phyloP scores from a whole-genome alignment of 64 coral and sea anemone species.

The Montipora cactus region DNA sequence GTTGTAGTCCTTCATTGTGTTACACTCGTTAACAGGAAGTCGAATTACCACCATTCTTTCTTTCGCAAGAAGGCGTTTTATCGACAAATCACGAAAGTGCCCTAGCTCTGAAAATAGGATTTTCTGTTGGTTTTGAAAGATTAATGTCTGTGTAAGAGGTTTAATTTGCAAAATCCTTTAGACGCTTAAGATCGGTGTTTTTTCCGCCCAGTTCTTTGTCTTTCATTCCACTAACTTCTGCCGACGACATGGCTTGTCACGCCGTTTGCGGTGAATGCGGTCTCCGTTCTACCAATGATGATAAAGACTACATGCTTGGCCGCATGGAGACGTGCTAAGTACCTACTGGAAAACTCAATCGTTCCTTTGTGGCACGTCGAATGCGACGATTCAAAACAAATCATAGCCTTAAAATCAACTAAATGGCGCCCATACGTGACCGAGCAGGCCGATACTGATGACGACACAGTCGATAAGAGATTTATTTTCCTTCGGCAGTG shows the following conservation, averaged over 20 bases:
- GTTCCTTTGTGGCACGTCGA: too few species aligned
- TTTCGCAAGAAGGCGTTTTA: background rate
- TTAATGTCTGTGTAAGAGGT: background rate
- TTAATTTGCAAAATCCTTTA: background rate
- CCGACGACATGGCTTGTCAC: background rate
- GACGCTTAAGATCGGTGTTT: background rate
- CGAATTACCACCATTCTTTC: too few species aligned
- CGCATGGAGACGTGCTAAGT: background rate
- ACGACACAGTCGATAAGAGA: conserved; percentile 12
- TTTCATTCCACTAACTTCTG: background rate
- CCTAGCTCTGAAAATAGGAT: conserved; percentile 10
- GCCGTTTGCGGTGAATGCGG: background rate
- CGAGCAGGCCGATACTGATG: background rate
- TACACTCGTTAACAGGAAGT: too few species aligned
- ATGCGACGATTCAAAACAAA: background rate
- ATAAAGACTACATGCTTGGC: background rate
- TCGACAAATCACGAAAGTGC: background rate
- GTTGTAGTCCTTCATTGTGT: background rate
- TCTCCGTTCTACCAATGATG: background rate
- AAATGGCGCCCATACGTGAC: conserved; percentile 2
- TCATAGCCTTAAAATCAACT: background rate
- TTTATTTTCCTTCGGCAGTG: conserved; percentile 38
- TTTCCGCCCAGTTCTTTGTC: background rate
- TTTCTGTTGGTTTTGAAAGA: background rate
- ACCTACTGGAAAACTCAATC: too few species aligned